Conservation (phyloP, 2,113 vertebrate species). For the Ammodramus savannarum region DNA sequence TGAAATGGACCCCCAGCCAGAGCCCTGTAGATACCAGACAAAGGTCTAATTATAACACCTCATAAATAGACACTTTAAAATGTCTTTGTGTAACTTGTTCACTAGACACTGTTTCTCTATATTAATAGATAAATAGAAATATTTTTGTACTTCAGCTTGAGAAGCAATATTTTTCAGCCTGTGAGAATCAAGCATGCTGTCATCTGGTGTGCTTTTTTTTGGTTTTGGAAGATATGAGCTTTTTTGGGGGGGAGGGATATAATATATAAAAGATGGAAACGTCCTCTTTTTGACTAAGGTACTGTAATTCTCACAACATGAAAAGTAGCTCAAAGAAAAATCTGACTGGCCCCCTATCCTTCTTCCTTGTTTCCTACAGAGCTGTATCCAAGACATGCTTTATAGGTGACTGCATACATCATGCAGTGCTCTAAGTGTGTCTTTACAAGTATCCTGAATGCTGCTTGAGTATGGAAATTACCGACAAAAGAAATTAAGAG, state of each 20-base stretch:
- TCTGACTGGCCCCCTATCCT: constrained; percentile 41
- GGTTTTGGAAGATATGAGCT: neutral
- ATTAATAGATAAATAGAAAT: neutral
- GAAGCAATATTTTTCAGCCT: constrained; percentile 3
- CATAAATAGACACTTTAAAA: constrained; percentile 61
- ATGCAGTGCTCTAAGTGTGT: constrained; percentile 62
- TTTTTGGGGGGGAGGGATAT: neutral
- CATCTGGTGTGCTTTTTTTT: neutral
- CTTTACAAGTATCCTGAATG: constrained; percentile 71
- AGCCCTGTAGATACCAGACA: constrained; percentile 34
- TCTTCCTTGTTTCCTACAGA: constrained; percentile 59
- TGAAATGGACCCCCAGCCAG: constrained; percentile 10
- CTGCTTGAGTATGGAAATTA: constrained; percentile 75
- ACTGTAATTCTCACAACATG: constrained; percentile 69
- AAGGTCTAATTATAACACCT: constrained; percentile 63
- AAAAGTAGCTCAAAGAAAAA: constrained; percentile 70
- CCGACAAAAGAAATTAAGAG: constrained; percentile 84
- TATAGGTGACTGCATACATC: constrained; percentile 72
- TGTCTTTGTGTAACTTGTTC: constrained; percentile 42
- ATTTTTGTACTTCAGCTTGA: neutral
- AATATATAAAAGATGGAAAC: constrained; percentile 55
- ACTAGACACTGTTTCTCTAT: constrained; percentile 37
- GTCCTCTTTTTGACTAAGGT: constrained; percentile 61
- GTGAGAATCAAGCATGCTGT: neutral
- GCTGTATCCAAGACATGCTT: constrained; percentile 61